phyloP scores from a whole-genome alignment of 2,113 vertebrate genomes.

The Tetraodon nigroviridis region DNA sequence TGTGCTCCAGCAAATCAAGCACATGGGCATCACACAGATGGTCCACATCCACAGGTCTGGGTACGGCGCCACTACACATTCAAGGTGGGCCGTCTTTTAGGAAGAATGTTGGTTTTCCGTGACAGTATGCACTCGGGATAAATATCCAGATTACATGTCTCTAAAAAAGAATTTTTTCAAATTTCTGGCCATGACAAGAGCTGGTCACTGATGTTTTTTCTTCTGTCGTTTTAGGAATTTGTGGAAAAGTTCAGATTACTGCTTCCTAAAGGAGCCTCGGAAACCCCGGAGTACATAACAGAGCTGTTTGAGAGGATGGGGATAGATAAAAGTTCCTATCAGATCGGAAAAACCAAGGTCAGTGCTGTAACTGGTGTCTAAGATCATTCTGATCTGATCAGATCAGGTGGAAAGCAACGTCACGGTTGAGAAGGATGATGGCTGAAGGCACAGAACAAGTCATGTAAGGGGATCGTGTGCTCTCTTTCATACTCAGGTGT shows the following conservation, averaged over 20 bases:
- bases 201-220: neutral
- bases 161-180: too few relatives aligned
- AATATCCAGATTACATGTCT: too few relatives aligned
- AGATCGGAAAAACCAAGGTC: slow-evolving; percentile 93
- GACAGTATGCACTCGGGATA: too few relatives aligned
- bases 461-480: neutral
- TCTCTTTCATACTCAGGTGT: slow-evolving; percentile 76
- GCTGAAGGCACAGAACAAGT: too few relatives aligned
- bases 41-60: slow-evolving; percentile 85
- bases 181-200: too few relatives aligned
- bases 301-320: slow-evolving; percentile 78
- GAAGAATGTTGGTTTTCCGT: neutral
- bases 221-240: slow-evolving; percentile 75
- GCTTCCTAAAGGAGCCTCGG: slow-evolving; percentile 77
- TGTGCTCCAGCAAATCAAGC: slow-evolving; percentile 87
- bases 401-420: neutral
- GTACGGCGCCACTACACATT: slow-evolving; percentile 89
- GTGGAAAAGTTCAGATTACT: slow-evolving; percentile 83
- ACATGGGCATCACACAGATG: slow-evolving; percentile 85
- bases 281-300: slow-evolving; percentile 77
- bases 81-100: slow-evolving; percentile 67
- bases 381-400: neutral
- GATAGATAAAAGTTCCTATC: slow-evolving; percentile 78
- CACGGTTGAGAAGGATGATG: neutral
- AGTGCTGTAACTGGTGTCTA: neutral